Evolutionary conservation across 2,888 invertebrate species (phyloP).

Genomic region (Leptinotarsa juncta): DNA sequence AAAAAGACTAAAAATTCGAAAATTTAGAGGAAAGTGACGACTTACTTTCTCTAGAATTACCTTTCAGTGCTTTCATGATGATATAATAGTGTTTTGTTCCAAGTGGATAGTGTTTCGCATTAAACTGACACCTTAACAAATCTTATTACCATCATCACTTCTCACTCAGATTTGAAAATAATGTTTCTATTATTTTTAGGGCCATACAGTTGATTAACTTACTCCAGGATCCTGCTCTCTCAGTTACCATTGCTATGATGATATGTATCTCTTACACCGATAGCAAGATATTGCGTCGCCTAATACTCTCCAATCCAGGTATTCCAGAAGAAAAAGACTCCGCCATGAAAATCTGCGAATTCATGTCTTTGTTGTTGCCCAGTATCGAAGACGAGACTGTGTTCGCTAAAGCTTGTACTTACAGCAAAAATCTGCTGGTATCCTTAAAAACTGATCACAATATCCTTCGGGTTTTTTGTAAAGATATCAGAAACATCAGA

Average conservation of each 20-base stretch:
- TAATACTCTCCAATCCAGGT: conserved; percentile 39
- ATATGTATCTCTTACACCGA: conserved; percentile 26
- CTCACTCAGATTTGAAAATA: no score
- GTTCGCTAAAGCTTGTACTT: conserved; percentile 38
- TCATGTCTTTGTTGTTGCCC: conserved; percentile 37
- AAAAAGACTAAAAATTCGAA: no score
- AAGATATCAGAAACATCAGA: conserved; percentile 33
- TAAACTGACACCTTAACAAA: no score
- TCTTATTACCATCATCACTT: no score
- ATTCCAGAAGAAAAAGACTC: conserved; percentile 39
- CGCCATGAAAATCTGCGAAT: conserved; percentile 34
- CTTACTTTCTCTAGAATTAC: no score
- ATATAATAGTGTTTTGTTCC: no score
- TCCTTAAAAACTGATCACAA: conserved; percentile 29
- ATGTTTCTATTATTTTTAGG: conserved; percentile 24
- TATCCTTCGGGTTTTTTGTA: conserved; percentile 35
- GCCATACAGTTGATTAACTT: conserved; percentile 35
- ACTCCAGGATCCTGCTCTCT: conserved; percentile 29
- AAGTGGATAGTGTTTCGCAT: no score
- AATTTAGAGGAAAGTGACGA: no score
- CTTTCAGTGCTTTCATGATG: no score
- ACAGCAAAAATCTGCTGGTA: conserved; percentile 34
- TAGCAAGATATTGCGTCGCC: conserved; percentile 30
- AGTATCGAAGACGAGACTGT: conserved; percentile 37
- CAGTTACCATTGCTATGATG: conserved; percentile 35